Evolutionary conservation across 2,888 invertebrate species (phyloP).

Genomic region (Copidosoma aretas): DNA sequence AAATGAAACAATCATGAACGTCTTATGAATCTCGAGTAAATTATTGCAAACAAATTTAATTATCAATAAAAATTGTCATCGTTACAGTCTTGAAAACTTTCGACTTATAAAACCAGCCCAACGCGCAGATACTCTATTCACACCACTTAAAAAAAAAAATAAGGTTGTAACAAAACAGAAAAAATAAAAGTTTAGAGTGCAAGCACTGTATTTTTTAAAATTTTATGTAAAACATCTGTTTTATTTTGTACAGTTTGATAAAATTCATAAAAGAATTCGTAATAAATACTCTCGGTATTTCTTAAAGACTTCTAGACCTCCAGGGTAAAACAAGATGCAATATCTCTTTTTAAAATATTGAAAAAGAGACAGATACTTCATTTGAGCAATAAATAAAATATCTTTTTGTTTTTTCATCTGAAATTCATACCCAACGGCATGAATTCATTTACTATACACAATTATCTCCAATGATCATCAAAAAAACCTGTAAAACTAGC

Average conservation of each 20-base stretch:
- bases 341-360: slow-evolving; percentile 10
- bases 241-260: slow-evolving; percentile 22
- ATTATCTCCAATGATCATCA: slow-evolving; percentile 12
- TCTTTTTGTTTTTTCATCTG: not conserved
- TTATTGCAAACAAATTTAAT: no score
- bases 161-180: slow-evolving; percentile 25
- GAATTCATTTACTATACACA: slow-evolving; percentile 1
- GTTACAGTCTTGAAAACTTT: no score
- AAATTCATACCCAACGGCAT: not conserved
- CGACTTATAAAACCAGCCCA: no score
- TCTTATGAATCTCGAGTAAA: no score
- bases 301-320: slow-evolving; percentile 5
- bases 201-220: slow-evolving; percentile 30
- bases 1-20: no score
- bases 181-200: slow-evolving; percentile 26
- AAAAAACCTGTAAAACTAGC: slow-evolving; percentile 17
- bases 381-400: slow-evolving; percentile 1
- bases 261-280: slow-evolving; percentile 12
- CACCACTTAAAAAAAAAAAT: slow-evolving; percentile 10
- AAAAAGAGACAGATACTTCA: slow-evolving; percentile 8
- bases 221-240: slow-evolving; percentile 29
- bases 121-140: slow-evolving; percentile 9
- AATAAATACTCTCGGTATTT: slow-evolving; percentile 5
- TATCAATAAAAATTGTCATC: no score
- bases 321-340: slow-evolving; percentile 23